phyloP scores from a whole-genome alignment of 2,113 vertebrate species.

The Sinocyclocheilus maitianheensis region DNA sequence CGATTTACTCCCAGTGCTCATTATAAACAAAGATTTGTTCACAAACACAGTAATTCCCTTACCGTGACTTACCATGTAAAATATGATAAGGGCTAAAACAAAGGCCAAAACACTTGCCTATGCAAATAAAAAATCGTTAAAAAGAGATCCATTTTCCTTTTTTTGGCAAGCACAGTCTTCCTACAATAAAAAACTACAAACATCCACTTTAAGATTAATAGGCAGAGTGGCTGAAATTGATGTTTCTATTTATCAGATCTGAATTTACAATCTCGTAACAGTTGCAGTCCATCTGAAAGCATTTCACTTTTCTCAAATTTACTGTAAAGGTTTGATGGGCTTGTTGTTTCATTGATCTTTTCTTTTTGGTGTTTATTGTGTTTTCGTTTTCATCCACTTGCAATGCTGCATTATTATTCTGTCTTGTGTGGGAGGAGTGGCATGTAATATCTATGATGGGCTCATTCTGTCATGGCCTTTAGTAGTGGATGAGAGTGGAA shows the following conservation, averaged over 20 bases:
- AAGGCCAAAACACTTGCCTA: background rate
- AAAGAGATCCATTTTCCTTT: background rate
- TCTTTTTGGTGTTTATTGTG: constrained; percentile 24
- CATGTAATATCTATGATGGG: constrained; percentile 39
- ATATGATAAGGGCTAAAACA: background rate
- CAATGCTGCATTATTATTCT: constrained; percentile 44
- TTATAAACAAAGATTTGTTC: constrained; percentile 44
- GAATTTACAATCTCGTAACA: constrained; percentile 11
- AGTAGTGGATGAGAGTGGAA: background rate
- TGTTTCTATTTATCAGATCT: constrained; percentile 46
- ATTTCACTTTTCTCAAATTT: background rate
- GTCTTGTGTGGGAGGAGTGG: background rate
- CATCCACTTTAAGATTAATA: constrained; percentile 29
- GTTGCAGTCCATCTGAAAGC: constrained; percentile 11
- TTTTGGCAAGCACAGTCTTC: background rate
- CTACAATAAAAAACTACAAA: constrained; percentile 27
- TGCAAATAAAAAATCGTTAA: background rate
- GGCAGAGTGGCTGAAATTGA: background rate
- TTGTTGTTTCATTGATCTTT: constrained; percentile 32
- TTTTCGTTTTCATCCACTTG: constrained; percentile 33
- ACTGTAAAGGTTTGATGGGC: constrained; percentile 33
- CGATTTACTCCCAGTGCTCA: constrained; percentile 54
- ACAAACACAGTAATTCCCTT: constrained; percentile 41
- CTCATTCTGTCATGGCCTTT: constrained; percentile 31
- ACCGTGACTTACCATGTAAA: constrained; percentile 29